Base-by-base conservation (phyloP, 1,140 invertebrate species). In the Hylaeus anthracinus region DNA sequence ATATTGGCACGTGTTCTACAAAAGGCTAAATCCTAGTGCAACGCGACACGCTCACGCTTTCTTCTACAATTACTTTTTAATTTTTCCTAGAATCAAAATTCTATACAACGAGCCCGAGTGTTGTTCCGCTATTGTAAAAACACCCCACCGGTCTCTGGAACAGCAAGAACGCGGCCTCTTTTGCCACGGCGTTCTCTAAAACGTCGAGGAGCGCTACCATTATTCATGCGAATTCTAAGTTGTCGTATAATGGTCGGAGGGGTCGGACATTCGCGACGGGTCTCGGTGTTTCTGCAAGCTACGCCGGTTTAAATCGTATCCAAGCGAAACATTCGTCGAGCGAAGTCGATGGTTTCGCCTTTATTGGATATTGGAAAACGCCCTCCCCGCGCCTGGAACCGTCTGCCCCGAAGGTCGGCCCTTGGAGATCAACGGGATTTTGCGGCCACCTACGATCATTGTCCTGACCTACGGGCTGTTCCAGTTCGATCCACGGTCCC, bases 291-390 rank as follows among this genome's bases (percentile, higher is more conserved):
- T 69, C 65, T 45, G 64, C 65, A 15, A 41, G 39, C n/a, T 15
- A 76, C 43, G 65, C 10, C 76, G 58, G 55, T 77, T 77, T 70
- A 70, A 77, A 77, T 69, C 75, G 75, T 48, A 61, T 58, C 65
- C 75, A 45, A 70, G 75, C 65, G 66, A 77, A 77, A 77, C 75
- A 77, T 70, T 72, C 60, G 72, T 26, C 53, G 43, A 55, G 51
- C 10, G 53, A 74, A 63, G 70, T 65, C 71, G 71, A 48, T 51
- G 43, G 72, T 74, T 55, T 74, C 55, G 71, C 37, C 63, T 72
- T 80, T 80, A 80, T 80, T 80, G 78, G 78, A 80, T 74, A 80
- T 80, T 48, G 78, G 78, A 73, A 74, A 80, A 80, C 72, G 51
- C 12, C 51, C 67, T 26, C 10, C 12, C 5, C 74, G 15, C 37